Evolutionary conservation across 2,113 vertebrate genomes (phyloP).

Genomic region (Trogon surrucura): DNA sequence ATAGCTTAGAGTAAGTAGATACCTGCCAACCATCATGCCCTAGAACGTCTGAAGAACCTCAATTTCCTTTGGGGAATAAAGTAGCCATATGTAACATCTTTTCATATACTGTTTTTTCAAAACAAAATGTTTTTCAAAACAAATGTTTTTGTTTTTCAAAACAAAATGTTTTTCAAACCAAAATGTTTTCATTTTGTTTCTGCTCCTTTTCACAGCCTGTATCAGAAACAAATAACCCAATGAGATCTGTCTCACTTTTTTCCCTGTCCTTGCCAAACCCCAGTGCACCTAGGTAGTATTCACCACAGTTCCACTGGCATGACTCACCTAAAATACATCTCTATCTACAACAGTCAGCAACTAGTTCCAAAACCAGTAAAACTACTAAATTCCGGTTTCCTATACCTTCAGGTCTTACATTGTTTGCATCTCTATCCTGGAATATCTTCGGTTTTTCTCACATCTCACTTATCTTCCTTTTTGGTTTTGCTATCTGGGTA

Average conservation of each 20-base stretch:
- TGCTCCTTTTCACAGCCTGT: background rate
- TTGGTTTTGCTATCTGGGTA: background rate
- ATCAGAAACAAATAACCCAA: background rate
- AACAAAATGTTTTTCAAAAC: too few relatives aligned
- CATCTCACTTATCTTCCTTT: background rate
- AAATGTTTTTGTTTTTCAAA: too few relatives aligned
- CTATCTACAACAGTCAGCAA: background rate
- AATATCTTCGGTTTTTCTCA: background rate
- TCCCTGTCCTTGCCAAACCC: background rate
- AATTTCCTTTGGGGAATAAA: background rate
- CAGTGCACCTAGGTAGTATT: background rate
- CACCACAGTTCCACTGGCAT: background rate
- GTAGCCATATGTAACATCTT: background rate
- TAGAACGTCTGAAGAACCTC: background rate
- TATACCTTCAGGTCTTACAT: background rate
- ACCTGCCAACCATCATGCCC: background rate
- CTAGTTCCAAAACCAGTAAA: conserved; percentile 36
- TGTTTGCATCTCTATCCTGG: conserved; percentile 17
- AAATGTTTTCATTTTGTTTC: background rate
- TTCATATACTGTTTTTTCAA: background rate
- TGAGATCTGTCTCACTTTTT: background rate
- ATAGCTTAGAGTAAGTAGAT: background rate
- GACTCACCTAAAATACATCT: background rate
- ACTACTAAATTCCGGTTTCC: conserved; percentile 24
- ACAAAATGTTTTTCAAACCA: background rate